Conservation (phyloP, 2,797 vertebrate genomes). For the Iguana delicatissima region DNA sequence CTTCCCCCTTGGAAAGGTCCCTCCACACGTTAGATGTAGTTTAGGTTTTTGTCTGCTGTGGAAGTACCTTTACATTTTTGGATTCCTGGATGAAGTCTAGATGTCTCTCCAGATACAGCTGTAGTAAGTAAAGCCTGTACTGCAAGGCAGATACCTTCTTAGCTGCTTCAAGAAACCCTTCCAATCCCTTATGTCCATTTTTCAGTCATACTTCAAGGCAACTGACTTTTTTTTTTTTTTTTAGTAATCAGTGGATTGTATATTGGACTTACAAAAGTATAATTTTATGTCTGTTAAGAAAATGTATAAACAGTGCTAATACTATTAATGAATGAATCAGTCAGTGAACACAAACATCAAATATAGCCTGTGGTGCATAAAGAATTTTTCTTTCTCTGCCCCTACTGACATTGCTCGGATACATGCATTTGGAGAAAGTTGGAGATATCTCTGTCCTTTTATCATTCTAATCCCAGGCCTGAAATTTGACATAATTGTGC, state of each 20-base stretch:
- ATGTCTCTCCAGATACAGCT: background rate
- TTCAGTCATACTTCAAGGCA: background rate
- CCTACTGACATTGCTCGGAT: too few species aligned
- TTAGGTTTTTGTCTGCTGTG: background rate
- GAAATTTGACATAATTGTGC: background rate
- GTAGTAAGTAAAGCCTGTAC: background rate
- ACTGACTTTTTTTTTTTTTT: background rate
- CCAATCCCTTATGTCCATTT: background rate
- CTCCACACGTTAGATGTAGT: background rate
- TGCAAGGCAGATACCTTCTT: background rate
- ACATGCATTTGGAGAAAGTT: background rate
- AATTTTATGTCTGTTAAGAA: background rate
- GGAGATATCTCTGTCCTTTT: background rate
- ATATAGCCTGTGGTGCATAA: background rate
- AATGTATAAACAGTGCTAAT: background rate
- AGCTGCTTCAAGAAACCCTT: background rate
- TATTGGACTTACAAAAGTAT: background rate
- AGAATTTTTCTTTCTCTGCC: background rate
- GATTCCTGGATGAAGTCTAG: background rate
- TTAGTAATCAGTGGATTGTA: too few species aligned
- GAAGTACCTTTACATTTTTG: background rate
- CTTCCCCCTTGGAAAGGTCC: too few species aligned
- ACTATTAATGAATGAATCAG: background rate
- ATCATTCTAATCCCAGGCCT: background rate
- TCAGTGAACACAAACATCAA: background rate